Evolutionary conservation across 2,113 vertebrate genomes (phyloP).

Genomic region (Thryonomys swinderianus): DNA sequence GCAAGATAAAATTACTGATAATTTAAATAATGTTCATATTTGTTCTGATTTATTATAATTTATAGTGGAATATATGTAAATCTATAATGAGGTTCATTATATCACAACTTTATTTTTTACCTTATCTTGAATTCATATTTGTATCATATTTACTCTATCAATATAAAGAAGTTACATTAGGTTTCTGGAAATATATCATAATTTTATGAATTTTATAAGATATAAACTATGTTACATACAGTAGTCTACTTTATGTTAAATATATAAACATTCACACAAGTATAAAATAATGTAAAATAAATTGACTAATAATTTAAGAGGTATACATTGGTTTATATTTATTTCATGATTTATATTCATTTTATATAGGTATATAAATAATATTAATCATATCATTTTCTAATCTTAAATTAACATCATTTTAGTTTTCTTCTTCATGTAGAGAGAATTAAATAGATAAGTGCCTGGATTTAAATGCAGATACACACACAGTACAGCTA

Average conservation of each 20-base stretch:
- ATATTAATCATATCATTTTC: not conserved
- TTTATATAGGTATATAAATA: not conserved
- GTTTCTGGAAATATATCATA: not conserved
- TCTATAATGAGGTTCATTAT: not conserved
- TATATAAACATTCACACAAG: not conserved
- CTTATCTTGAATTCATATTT: not conserved
- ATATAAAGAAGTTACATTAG: not conserved
- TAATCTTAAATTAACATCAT: not conserved
- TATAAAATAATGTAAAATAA: slow-evolving; percentile 11
- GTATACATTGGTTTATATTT: not conserved
- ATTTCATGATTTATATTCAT: not conserved
- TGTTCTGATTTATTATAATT: not conserved
- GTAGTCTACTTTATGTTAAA: not conserved
- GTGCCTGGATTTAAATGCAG: not conserved
- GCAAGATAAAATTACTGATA: not conserved
- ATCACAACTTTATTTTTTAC: not conserved
- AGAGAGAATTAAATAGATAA: not conserved
- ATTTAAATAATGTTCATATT: not conserved
- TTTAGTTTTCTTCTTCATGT: not conserved
- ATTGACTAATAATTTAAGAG: not conserved
- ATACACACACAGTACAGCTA: not conserved
- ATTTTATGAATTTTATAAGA: slow-evolving; percentile 6
- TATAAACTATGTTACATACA: not conserved
- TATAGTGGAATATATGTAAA: not conserved
- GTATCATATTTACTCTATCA: not conserved